Evolutionary conservation across 2,797 vertebrate genomes (phyloP), one percentile per base, ranked within the genome.

Genomic region (Neoniphon sammara): DNA sequence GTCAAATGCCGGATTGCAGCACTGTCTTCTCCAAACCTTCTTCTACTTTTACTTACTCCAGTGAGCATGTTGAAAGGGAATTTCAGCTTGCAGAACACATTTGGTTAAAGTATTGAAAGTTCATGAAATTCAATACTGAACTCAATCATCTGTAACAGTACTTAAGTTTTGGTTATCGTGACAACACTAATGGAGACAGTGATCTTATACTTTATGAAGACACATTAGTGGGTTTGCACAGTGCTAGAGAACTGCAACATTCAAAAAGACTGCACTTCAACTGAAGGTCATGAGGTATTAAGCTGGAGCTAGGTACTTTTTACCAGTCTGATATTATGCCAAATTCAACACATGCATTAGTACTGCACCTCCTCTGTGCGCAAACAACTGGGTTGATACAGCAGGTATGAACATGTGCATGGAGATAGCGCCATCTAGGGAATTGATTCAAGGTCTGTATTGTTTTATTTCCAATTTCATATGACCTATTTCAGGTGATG

Each of bases 371-470:
- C 14, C 11, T 21, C 25, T 3, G 30, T 25, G 23, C 10, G 63
- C 64, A 73, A 34, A 66, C 62, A 62, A 62, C 23, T 7, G 11
- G 25, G 23, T 15, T 21, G 11, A 62, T 36, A 44, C 18, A 70
- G 57, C 31, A 27, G 20, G 5, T 25, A 9, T 20, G 15, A 70
- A 60, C 42, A 60, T 36, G 25, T 27, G 47, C 27, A 82, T 27
- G 65, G 14, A 12, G 21, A 83, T 2, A 72, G 74, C 68, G 86
- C 81, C 86, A 83, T 70, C 82, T 87, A 82, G 81, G 80, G 80
- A 87, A 52, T 30, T 53, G 63, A 23, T 21, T 50, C 11, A 75
- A 39, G 47, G 30, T 71, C 42, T 73, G 69, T 79, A 78, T 9
- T 49, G 65, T 25, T 30, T 8, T 4, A 36, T 50, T 62, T 62